Base-by-base conservation (phyloP, 2,113 vertebrate genomes). In the Psammodynastes pulverulentus region DNA sequence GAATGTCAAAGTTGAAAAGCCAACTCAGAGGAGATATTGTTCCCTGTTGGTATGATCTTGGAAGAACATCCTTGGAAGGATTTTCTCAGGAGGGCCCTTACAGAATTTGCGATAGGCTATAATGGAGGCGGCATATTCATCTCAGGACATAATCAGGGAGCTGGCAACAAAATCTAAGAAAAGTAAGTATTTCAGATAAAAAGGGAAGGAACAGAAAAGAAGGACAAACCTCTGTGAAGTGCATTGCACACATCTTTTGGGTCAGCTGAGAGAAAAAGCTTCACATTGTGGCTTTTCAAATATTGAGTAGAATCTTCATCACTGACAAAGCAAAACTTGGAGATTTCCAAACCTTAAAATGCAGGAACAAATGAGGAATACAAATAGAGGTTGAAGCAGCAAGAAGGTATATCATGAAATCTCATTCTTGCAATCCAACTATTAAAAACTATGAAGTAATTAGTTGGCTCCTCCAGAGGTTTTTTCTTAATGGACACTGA, bases 191-290 rank as follows among this genome's bases (percentile, higher is more conserved):
- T 26, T 15, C 49, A 34, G 19, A 53, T 4, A 92, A 85, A 58
- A 0, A 0, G 67, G 88, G 34, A 90, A 91, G 49, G 88, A 9
- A 29, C 9, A 72, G 29, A 89, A 45, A 89, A 58, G 34, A 89
- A 56, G 19, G 23, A 58, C 92, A 0, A 88, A 97, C 98, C 97
- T 97, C 95, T 96, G 53, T 0, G 95, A 48, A 97, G 96, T 4
- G 97, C 97, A 3, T 96, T 96, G 95, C 93, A 96, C 89, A 98
- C 97, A 4, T 97, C 97, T 48, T 90, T 95, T 88, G 90, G 94
- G 95, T 98, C 97, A 0, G 97, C 97, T 0, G 98, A 97, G 92
- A 99, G 96, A 93, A 98, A 98, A 54, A 99, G 96, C 53, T 98
- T 97, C 54, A 98, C 97, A 0, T 97, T 51, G 0, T 98, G 97